A percentile compares a stretch with the other conserved stretches of the same genome.
Evolutionary conservation across 2,888 invertebrate species (phyloP).

Genomic region (Drosophila nr. perissopoda): DNA sequence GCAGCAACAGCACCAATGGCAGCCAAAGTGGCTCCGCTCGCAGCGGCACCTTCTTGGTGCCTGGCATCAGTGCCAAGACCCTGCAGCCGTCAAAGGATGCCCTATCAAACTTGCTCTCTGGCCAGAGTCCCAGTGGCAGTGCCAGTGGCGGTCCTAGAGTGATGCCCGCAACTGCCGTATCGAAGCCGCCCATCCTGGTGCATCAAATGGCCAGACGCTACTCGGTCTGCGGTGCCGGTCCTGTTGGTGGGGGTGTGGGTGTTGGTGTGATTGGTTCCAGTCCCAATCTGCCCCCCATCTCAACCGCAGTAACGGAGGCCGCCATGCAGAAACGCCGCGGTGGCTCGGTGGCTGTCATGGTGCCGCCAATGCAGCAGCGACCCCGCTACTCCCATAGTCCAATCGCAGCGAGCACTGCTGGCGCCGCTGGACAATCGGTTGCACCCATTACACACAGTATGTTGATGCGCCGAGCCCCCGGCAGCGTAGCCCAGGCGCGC

Average conservation of each 20-base stretch:
- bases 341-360: not conserved
- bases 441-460: conserved; percentile 13
- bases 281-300: not conserved
- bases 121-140: not conserved
- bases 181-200: conserved; percentile 17
- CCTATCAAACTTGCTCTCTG: not conserved
- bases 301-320: conserved; percentile 4
- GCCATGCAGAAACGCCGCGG: conserved; percentile 55
- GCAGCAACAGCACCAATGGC: not conserved
- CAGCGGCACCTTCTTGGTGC: conserved; percentile 28
- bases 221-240: conserved; percentile 57
- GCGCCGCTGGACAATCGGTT: not conserved
- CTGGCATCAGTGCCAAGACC: conserved; percentile 10
- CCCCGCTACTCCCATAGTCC: conserved; percentile 42
- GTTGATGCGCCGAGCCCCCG: conserved; percentile 30
- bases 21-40: not conserved
- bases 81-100: conserved; percentile 11
- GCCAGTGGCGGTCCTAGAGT: not conserved
- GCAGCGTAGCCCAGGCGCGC: conserved; percentile 9
- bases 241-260: not conserved
- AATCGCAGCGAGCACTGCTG: not conserved
- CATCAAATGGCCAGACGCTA: conserved; percentile 58
- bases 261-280: not conserved
- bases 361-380: conserved; percentile 38
- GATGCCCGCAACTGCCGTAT: not conserved